phyloP scores from a whole-genome alignment of 53 echinoderm and acorn worm species.

The Holothuria leucospilota region DNA sequence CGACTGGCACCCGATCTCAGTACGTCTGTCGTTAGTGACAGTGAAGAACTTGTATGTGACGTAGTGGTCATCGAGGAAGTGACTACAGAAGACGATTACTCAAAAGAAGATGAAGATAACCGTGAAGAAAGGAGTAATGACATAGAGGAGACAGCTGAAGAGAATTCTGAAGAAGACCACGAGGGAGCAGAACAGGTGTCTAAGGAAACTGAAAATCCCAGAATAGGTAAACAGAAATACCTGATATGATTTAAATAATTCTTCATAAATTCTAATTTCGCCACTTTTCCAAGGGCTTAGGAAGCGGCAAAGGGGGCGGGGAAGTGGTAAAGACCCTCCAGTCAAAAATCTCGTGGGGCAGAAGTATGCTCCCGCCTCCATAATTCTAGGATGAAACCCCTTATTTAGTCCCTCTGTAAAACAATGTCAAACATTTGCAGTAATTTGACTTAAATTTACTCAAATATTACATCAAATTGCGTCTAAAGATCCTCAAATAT shows the following conservation, averaged over 20 bases:
- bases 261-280: background rate
- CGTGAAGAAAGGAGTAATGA: background rate
- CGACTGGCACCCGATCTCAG: constrained; percentile 62
- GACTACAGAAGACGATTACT: constrained; percentile 28
- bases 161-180: background rate
- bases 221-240: too few relatives aligned
- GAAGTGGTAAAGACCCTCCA: too few relatives aligned
- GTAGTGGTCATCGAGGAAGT: constrained; percentile 57
- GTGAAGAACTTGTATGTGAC: constrained; percentile 90
- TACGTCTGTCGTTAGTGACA: constrained; percentile 63
- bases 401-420: too few relatives aligned
- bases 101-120: constrained; percentile 7
- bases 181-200: background rate
- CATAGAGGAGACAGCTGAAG: background rate
- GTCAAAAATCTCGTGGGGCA: too few relatives aligned
- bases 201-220: background rate
- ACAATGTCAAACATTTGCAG: too few relatives aligned
- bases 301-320: too few relatives aligned
- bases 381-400: too few relatives aligned
- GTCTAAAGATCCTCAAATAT: too few relatives aligned
- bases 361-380: too few relatives aligned
- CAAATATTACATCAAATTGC: too few relatives aligned
- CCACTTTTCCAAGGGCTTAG: too few relatives aligned
- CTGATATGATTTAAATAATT: background rate
- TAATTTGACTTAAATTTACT: too few relatives aligned